Conservation (phyloP, 2,888 invertebrate species). For the Slavum lentiscoides region DNA sequence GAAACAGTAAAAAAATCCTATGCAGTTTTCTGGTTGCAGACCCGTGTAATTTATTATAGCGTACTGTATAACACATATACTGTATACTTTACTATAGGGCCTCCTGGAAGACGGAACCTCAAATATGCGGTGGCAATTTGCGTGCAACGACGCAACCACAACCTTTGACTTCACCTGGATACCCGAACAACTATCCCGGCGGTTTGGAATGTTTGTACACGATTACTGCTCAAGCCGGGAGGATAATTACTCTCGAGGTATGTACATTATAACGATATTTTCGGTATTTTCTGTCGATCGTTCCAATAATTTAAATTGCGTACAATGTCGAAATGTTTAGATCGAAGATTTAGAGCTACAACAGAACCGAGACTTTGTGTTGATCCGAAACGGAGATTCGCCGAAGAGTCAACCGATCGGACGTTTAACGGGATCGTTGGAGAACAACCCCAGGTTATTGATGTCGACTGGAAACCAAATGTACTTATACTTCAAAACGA, state of each 20-base stretch:
- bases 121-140: slow-evolving; percentile 85
- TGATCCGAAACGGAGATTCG: slow-evolving; percentile 87
- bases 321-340: slow-evolving; percentile 57
- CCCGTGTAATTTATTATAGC: no score
- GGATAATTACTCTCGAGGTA: slow-evolving; percentile 87
- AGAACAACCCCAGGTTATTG: slow-evolving; percentile 74
- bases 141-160: slow-evolving; percentile 87
- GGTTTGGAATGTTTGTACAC: slow-evolving; percentile 95
- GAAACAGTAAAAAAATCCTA: no score
- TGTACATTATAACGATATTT: slow-evolving; percentile 5
- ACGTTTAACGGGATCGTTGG: slow-evolving; percentile 76
- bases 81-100: slow-evolving; percentile 63
- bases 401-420: slow-evolving; percentile 85
- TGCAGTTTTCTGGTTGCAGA: no score
- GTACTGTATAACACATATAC: no score
- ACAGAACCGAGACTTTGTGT: slow-evolving; percentile 80
- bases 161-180: slow-evolving; percentile 85
- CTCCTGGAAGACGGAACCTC: slow-evolving; percentile 93
- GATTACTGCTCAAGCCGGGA: slow-evolving; percentile 85
- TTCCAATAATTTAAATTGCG: background rate
- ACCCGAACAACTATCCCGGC: slow-evolving; percentile 90
- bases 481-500: slow-evolving; percentile 90
- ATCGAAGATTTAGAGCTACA: slow-evolving; percentile 84
- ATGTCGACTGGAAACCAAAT: slow-evolving; percentile 87
- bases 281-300: background rate